Evolutionary conservation across 2,888 invertebrate species (phyloP), one percentile per base, ranked within the genome.

Genomic region (Cataglyphis altisquamis): DNA sequence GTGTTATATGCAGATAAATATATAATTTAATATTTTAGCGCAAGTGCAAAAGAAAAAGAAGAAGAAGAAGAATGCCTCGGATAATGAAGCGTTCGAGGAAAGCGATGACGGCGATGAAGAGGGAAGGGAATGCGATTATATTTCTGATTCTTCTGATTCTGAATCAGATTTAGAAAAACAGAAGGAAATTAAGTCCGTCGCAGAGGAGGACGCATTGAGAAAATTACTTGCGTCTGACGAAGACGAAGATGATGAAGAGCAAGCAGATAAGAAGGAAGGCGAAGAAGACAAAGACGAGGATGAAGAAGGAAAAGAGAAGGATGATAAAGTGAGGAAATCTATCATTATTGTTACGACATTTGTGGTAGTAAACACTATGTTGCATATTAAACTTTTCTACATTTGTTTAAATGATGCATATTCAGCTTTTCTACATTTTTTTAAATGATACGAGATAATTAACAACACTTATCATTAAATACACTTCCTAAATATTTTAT

Each of bases 81-180:
- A 98, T 86, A 97, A 98, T 89, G 99, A 99, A 93, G 99, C 98
- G 0, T 96, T 98, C 80, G 99, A 99, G 94, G 99, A 99, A 93
- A 99, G 99, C 88, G 99, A 99, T 94, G 99, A 99, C 94, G 99
- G 99, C 0, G 99, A 99, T 94, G 98, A 98, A 92, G 99, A 99
- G 95, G 99, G 99, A 0, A 95, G 98, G 75, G 99, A 99, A 95
- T 96, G 97, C 89, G 99, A 99, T 95, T 99, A 99, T 93, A 99
- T 99, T 92, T 98, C 98, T 0, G 98, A 98, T 93, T 97, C 97
- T 0, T 97, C 97, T 0, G 98, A 97, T 95, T 97, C 96, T 91
- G 98, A 97, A 94, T 96, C 95, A 77, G 98, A 97, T 95, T 96
- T 97, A 73, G 97, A 97, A 80, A 88, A 91, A 45, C 93, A 94